phyloP scores from a whole-genome alignment of 2,888 invertebrate genomes.

The Eilema sororculum region DNA sequence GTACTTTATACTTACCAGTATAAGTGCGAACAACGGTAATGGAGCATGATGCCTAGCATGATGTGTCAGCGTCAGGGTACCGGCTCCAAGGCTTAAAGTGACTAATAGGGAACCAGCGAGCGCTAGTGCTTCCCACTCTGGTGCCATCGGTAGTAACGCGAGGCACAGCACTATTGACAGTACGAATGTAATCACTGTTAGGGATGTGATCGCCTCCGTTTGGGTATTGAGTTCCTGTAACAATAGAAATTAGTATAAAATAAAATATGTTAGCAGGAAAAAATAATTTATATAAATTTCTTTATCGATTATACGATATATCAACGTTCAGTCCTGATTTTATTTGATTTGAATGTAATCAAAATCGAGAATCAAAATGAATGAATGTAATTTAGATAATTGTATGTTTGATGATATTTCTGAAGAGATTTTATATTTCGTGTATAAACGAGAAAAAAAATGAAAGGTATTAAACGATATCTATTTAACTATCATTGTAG shows the following conservation, averaged over 20 bases:
- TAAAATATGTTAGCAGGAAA: neutral
- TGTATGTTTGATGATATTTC: neutral
- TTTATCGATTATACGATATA: neutral
- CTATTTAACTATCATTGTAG: too few relatives aligned
- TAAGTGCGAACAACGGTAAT: slow-evolving; percentile 91
- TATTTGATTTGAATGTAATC: neutral
- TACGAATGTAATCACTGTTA: slow-evolving; percentile 85
- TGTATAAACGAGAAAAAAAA: too few relatives aligned
- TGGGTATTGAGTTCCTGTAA: slow-evolving; percentile 85
- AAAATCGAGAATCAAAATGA: neutral
- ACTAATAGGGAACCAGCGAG: slow-evolving; percentile 88
- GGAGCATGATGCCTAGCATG: slow-evolving; percentile 88
- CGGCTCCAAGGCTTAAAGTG: slow-evolving; percentile 86
- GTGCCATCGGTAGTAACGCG: slow-evolving; percentile 86
- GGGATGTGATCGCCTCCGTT: slow-evolving; percentile 76
- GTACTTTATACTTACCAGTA: slow-evolving; percentile 89
- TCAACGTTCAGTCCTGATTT: neutral
- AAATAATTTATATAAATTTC: neutral
- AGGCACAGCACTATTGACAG: slow-evolving; percentile 83
- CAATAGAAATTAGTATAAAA: slow-evolving; percentile 26
- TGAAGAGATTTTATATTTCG: neutral
- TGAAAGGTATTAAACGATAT: too few relatives aligned
- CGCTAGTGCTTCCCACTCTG: slow-evolving; percentile 88
- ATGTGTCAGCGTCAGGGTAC: slow-evolving; percentile 88
- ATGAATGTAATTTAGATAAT: neutral